Evolutionary conservation across 2,888 invertebrate genomes (phyloP), one percentile per base, ranked within the genome.

Genomic region (Dryadula phaetusa): DNA sequence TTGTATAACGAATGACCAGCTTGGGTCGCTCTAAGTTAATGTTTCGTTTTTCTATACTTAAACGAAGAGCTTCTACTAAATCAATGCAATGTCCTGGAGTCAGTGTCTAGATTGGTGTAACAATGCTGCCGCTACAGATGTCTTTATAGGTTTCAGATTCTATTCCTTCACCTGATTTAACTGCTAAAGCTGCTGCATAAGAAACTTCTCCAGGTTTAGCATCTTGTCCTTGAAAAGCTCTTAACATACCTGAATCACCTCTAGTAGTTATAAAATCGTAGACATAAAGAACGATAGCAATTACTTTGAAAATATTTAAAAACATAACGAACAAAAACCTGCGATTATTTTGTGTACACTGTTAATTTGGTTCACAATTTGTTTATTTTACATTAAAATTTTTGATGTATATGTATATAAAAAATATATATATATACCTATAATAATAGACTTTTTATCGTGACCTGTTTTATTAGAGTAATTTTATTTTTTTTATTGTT

Each of bases 1-100:
- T 32, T 18, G 5, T 20, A 22, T 34, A 56, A n/a, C 56, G 34
- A 22, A 54, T 37, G 7, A 37, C 54, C 1, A 37, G 16, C 2
- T 54, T 34, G 37, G 14, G 37, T 37, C 37, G 37, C 3, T 37
- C 12, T 37, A 1, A 32, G 32, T 32, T 5, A 32, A 3, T 6
- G 32, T 6, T 8, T 32, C 6, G 32, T n/a, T n/a, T n/a, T n/a
- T n/a, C n/a, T n/a, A n/a, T n/a, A n/a, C n/a, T n/a, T n/a, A 7
- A 6, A 7, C 7, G 5, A 3, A 32, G 5, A 7, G 5, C 8
- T 32, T 32, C 32, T 32, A 37, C 12, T 12, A 6, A 12, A 7
- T 42, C 42, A 42, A 42, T 8, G 6, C 49, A 49, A 49, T 49
- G 49, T 25, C 22, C 49, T 14, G 49, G 25, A 22, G 49, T 49